A percentile compares a stretch with the other conserved stretches of the same genome.
Evolutionary conservation across 2,797 vertebrate species (phyloP).

Genomic region (Acridotheres tristis): DNA sequence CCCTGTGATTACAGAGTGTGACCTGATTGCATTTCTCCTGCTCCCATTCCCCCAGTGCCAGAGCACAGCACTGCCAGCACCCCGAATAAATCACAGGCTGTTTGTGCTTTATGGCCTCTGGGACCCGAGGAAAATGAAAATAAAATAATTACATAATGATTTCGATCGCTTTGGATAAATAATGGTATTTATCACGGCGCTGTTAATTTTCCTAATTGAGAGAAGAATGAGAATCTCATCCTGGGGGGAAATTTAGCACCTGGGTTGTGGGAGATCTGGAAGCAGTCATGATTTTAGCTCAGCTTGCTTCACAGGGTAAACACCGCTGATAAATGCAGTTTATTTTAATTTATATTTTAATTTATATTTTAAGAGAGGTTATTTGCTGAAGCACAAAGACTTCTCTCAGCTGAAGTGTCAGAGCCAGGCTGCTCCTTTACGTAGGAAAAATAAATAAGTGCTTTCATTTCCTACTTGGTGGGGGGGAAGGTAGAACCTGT

Average conservation of each 20-base stretch:
- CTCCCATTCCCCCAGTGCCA: slow-evolving; percentile 21
- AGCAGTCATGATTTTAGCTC: background rate
- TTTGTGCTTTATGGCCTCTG: slow-evolving; percentile 67
- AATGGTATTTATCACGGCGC: slow-evolving; percentile 78
- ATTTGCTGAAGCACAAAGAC: background rate
- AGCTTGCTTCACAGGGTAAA: background rate
- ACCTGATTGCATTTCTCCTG: slow-evolving; percentile 42
- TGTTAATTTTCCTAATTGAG: slow-evolving; percentile 84
- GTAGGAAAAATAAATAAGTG: background rate
- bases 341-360: background rate
- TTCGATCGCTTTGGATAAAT: slow-evolving; percentile 78
- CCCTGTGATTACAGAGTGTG: slow-evolving; percentile 4
- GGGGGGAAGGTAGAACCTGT: background rate
- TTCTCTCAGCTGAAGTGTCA: background rate
- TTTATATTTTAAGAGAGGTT: background rate
- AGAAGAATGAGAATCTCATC: slow-evolving; percentile 55
- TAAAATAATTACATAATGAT: slow-evolving; percentile 57
- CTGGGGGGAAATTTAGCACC: background rate
- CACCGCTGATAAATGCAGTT: background rate
- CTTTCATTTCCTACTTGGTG: background rate
- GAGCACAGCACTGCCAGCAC: slow-evolving; percentile 74
- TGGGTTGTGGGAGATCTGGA: background rate
- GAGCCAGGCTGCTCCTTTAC: background rate
- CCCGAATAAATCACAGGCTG: slow-evolving; percentile 80
- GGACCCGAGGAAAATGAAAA: slow-evolving; percentile 60